Evolutionary conservation across 2,888 invertebrate genomes (phyloP), one percentile per base, ranked within the genome.

Genomic region (Apeira syringaria): DNA sequence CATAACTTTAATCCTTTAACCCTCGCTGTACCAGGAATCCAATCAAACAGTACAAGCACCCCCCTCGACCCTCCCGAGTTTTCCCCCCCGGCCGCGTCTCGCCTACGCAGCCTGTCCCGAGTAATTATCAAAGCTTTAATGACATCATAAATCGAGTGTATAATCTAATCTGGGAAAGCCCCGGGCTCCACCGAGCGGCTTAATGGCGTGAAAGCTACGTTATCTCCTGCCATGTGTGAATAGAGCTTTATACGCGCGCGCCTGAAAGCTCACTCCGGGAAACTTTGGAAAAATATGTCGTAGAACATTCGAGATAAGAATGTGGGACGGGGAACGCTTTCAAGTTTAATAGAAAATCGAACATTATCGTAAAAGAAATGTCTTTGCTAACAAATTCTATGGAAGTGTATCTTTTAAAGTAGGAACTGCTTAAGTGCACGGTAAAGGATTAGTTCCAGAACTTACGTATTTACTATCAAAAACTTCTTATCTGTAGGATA

Each of bases 61-160:
- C 80, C 74, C 34, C 26, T 9, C 34, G 4, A 17, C 47, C 39
- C 62, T 66, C 70, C 67, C 68, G 59, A 65, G 51, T 47, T 56
- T n/a, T 50, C 60, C 64, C 65, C 75, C 75, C 51, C 74, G 64
- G 68, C 71, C 61, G 56, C 61, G 61, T 65, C 67, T 81, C 81
- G 81, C 86, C 86, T 84, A 88, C 88, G 81, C 90, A 89, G 90
- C 83, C 86, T 89, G 90, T 89, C 90, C 89, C 90, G 88, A 89
- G 90, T 90, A 90, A 90, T 90, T 90, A 90, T 90, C 90, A 90
- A 87, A 88, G 90, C 90, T 90, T 89, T 90, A 90, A 90, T 90
- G 89, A 90, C 90, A 72, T 83, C 89, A 90, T 90, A 90, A 90
- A 90, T 90, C 90, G 86, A 86, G 83, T 88, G 88, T 89, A 90